Evolutionary conservation across 1,140 invertebrate species (phyloP), one percentile per base, ranked within the genome.

Genomic region (Popillia japonica): DNA sequence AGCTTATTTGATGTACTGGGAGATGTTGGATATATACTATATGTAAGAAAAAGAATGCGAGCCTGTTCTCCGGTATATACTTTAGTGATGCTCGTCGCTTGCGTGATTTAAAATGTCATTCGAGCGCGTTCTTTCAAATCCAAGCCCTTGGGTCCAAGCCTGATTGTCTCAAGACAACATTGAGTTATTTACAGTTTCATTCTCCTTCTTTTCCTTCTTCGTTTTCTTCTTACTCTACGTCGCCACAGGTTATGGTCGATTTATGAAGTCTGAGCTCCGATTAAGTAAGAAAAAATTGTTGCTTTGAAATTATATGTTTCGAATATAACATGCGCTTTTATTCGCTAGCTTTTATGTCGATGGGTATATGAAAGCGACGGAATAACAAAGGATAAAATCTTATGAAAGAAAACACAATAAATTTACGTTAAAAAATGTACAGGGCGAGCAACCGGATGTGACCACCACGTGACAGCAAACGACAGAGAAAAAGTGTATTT

Each of bases 221-320:
- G 14, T n/a, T 7, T 14, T 55, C 48, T 23, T 72, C 64, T 14
- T n/a, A 7, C 3, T 7, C 6, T 2, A 55, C 11, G 48, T 17
- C 0, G 48, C 2, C 14, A n/a, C n/a, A 7, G 48, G 48, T 55
- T 55, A 17, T n/a, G 17, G 48, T 7, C 48, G 48, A 17, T 55
- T 55, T 55, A 55, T 17, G 17, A 17, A 14, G 48, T 55, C 48
- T 55, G 14, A 55, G 14, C 17, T 22, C 1, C 8, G 64, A 34
- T 72, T 27, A 72, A 22, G 8, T 22, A 0, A 72, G 42, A 14
- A 55, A 77, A 27, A 72, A 4, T 23, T 40, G 64, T 72, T 81
- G 78, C 72, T 79, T 78, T 78, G 78, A 75, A 77, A 75, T 76
- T 48, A 78, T 77, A 27, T 77, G 75, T 77, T 80, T 75, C 59